These are phyloP conservation scores for Gryllus longicercus DNA, from an alignment of 2,888 invertebrate genomes.

Conservation along the genomic window DNA sequence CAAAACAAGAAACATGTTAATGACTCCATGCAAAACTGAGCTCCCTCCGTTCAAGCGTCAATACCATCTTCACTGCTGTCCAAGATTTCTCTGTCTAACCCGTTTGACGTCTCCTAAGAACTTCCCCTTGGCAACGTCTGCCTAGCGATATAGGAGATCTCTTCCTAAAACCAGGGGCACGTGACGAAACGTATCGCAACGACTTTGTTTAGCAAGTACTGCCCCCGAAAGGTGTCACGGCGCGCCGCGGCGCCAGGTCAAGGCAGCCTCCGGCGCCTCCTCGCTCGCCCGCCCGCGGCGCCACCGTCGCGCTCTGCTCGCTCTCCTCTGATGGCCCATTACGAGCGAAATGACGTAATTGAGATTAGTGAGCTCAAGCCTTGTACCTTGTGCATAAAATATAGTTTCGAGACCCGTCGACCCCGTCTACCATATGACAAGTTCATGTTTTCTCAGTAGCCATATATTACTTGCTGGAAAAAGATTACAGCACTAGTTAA, in stretches of 20 bases:
- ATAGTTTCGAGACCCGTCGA: neutral
- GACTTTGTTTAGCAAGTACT: neutral
- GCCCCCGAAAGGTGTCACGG: neutral
- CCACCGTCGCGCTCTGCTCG: neutral
- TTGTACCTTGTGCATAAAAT: neutral
- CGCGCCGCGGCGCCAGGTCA: neutral
- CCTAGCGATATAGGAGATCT: no score
- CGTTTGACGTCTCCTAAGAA: no score
- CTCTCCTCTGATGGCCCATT: neutral
- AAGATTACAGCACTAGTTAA: no score
- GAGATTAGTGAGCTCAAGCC: neutral
- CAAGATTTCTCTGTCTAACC: no score
- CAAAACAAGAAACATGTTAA: no score
- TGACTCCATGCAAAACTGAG: no score
- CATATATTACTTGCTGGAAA: no score
- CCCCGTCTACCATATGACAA: neutral
- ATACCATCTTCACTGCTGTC: no score
- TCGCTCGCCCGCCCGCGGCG: neutral
- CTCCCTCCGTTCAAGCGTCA: no score
- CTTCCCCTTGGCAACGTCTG: no score
- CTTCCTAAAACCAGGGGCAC: neutral
- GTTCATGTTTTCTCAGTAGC: no score
- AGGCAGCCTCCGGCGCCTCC: neutral
- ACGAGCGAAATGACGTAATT: no score
- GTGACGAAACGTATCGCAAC: neutral